phyloP scores from a whole-genome alignment of 2,888 invertebrate species.

The Lissonota sp. region DNA sequence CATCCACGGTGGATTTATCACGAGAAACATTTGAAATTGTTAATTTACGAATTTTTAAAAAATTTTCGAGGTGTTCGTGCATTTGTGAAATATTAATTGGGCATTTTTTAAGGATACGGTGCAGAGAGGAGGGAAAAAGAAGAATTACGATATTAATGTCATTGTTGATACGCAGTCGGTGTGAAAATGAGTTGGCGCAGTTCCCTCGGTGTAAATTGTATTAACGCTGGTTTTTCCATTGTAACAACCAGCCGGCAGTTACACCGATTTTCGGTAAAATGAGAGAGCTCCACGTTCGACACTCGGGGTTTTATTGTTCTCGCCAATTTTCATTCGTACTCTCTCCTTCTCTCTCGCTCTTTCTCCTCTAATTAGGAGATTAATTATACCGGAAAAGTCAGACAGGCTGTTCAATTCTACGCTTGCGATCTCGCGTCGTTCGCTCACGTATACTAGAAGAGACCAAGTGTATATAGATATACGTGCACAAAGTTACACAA shows the following conservation, averaged over 20 bases:
- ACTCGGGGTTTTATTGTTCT: slow-evolving; percentile 64
- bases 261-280: slow-evolving; percentile 39
- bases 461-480: background rate
- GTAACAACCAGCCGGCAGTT: background rate
- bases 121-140: background rate
- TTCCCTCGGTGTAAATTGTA: background rate
- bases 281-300: slow-evolving; percentile 20
- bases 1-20: no score
- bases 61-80: background rate
- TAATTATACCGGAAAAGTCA: slow-evolving; percentile 71
- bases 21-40: background rate
- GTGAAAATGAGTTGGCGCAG: background rate
- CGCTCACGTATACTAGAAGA: background rate
- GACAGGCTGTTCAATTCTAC: slow-evolving; percentile 58
- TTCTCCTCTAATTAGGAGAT: slow-evolving; percentile 73
- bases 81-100: background rate
- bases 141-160: slow-evolving; percentile 8
- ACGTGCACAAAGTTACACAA: background rate
- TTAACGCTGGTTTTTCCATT: background rate
- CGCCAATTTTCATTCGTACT: slow-evolving; percentile 68
- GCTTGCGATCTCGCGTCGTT: slow-evolving; percentile 40
- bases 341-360: background rate
- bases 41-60: background rate
- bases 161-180: slow-evolving; percentile 25
- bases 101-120: background rate